These are phyloP conservation scores for Amphimallon solstitiale DNA, from an alignment of 2,888 invertebrate genomes.

Conservation along the genomic window DNA sequence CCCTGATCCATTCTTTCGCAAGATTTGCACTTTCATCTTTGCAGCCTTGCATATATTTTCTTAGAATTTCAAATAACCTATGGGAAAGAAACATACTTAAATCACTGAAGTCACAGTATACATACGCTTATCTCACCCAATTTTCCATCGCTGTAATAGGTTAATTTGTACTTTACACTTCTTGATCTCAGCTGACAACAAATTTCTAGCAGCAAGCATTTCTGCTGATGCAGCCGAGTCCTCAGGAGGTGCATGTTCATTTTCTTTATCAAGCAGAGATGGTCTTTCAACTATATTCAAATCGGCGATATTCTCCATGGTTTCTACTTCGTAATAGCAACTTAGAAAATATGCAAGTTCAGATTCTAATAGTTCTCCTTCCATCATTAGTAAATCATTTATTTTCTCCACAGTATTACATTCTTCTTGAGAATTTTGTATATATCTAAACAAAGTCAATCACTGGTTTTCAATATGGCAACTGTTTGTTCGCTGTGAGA, in stretches of 20 bases:
- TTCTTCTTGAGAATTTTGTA: constrained; percentile 27
- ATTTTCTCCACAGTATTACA: constrained; percentile 13
- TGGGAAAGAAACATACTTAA: not conserved
- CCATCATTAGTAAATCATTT: not conserved
- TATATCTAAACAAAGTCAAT: constrained; percentile 6
- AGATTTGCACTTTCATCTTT: constrained; percentile 17
- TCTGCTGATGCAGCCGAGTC: not conserved
- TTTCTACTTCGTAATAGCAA: not conserved
- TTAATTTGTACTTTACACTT: constrained; percentile 18
- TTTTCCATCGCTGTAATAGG: not conserved
- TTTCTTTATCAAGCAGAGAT: too few species aligned
- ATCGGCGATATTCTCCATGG: not conserved
- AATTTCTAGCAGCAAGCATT: not conserved
- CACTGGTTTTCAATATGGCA: too few species aligned
- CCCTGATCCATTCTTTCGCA: constrained; percentile 26
- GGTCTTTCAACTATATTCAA: not conserved
- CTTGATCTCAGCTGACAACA: constrained; percentile 12
- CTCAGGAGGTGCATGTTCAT: too few species aligned
- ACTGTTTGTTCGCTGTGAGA: too few species aligned
- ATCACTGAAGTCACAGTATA: not conserved
- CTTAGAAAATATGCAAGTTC: constrained; percentile 16
- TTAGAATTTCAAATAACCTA: constrained; percentile 20
- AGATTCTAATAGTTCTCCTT: constrained; percentile 20
- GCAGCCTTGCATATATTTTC: constrained; percentile 15
- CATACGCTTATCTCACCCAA: not conserved